Conservation (phyloP, 1,140 invertebrate species). For the Brachionus manjavacas region DNA sequence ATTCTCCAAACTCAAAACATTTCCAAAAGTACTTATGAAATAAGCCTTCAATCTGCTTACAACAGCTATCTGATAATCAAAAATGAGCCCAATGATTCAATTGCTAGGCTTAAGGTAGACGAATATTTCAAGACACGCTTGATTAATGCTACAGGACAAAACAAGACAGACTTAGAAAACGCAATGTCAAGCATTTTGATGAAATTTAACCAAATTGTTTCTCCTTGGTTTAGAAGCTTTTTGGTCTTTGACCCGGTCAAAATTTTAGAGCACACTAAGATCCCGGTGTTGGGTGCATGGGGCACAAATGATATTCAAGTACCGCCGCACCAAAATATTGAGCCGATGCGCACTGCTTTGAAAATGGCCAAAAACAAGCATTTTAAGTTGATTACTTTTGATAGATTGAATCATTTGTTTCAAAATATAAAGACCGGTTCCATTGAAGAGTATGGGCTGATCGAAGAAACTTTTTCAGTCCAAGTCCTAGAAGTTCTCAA, state of each 20-base stretch:
- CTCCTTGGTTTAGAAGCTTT: conserved; percentile 8
- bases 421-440: background rate
- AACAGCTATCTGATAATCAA: background rate
- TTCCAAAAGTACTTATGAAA: background rate
- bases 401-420: conserved; percentile 5
- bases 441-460: background rate
- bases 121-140: background rate
- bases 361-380: background rate
- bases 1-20: background rate
- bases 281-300: background rate
- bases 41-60: background rate
- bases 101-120: background rate
- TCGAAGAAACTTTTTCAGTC: background rate
- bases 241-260: background rate
- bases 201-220: background rate
- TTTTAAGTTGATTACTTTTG: background rate
- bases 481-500: background rate
- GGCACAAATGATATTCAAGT: background rate
- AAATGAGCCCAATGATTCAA: background rate
- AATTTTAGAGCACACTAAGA: background rate
- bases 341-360: background rate
- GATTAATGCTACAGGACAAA: background rate
- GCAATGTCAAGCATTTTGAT: background rate
- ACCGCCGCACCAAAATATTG: background rate
- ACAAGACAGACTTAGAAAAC: background rate